Conservation (phyloP, 2,113 vertebrate genomes). For the Mungos mungo region DNA sequence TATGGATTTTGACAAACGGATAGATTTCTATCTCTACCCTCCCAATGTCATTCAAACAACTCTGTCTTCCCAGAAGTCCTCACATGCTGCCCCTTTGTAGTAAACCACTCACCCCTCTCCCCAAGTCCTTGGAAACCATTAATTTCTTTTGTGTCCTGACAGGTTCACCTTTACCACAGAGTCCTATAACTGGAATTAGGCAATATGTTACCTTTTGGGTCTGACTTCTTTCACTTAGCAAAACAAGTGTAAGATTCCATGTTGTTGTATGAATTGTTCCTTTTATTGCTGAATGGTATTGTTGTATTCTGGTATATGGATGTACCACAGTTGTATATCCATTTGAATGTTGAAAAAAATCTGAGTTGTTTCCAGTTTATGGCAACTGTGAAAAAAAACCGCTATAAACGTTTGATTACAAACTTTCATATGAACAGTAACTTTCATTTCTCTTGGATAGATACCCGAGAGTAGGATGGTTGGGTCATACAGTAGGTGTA, state of each 20-base stretch:
- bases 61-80: not conserved
- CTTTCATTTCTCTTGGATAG: not conserved
- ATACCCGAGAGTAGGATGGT: not conserved
- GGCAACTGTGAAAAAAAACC: not conserved
- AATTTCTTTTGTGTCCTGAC: not conserved
- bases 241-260: conserved; percentile 1
- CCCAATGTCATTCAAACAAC: not conserved
- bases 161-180: not conserved
- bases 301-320: not conserved
- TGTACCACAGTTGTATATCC: not conserved
- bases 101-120: not conserved
- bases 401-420: not conserved
- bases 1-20: not conserved
- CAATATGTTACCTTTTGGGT: not conserved
- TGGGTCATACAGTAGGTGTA: not conserved
- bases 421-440: not conserved
- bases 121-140: not conserved
- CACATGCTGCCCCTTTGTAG: not conserved
- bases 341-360: not conserved
- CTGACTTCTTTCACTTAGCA: not conserved
- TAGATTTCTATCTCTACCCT: not conserved
- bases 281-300: not conserved
- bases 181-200: not conserved
- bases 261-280: not conserved
- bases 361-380: not conserved